These are phyloP conservation scores for Pachymerium ferrugineum DNA, from an alignment of 2,888 invertebrate genomes.

Conservation along the genomic window DNA sequence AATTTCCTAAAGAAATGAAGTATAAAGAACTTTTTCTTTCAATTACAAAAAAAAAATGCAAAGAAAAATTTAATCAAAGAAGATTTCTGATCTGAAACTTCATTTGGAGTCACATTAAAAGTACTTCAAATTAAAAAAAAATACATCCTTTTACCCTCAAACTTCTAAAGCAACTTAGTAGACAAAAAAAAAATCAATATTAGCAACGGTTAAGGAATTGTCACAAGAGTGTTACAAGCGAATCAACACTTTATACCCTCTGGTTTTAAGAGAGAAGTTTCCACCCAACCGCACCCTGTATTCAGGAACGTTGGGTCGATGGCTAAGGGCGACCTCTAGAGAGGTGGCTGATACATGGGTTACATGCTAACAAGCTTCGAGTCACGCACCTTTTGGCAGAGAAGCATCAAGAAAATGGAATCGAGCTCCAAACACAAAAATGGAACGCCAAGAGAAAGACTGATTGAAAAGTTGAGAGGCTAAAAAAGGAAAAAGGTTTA, in stretches of 20 bases:
- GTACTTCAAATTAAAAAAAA: too few species aligned
- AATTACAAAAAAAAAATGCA: too few species aligned
- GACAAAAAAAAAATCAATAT: not conserved
- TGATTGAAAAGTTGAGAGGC: not conserved
- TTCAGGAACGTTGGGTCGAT: conserved; percentile 1
- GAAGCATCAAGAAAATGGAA: not conserved
- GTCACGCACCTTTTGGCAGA: not conserved
- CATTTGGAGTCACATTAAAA: too few species aligned
- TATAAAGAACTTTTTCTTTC: too few species aligned
- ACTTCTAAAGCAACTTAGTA: too few species aligned
- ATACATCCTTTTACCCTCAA: too few species aligned
- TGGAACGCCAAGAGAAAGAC: not conserved
- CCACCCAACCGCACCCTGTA: not conserved
- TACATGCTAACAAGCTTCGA: not conserved
- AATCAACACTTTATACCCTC: not conserved
- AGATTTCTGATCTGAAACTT: too few species aligned
- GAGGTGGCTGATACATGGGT: not conserved
- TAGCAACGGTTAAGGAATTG: not conserved
- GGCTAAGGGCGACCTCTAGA: not conserved
- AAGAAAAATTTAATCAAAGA: too few species aligned
- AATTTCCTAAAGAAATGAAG: too few species aligned
- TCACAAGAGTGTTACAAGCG: not conserved
- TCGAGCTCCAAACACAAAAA: not conserved
- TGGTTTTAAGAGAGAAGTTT: not conserved
- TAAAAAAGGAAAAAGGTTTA: not conserved